Evolutionary conservation across 2,113 vertebrate genomes (phyloP).

Genomic region (human (Homo sapiens)): GRCh38 chr4:42241001-42241500

Average conservation of each 20-base stretch:
- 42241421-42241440: too few species aligned
- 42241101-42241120: not conserved
- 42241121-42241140: not conserved
- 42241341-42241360: not conserved
- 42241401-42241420: too few species aligned
- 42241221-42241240: not conserved
- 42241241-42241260: not conserved
- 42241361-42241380: not conserved
- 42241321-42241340: not conserved
- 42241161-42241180: not conserved
- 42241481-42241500: too few species aligned
- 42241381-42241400: too few species aligned
- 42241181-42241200: not conserved
- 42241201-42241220: not conserved
- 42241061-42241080: not conserved
- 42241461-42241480: too few species aligned
- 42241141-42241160: not conserved
- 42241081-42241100: not conserved
- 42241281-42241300: not conserved
- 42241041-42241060: not conserved
- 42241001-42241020: not conserved
- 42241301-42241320: not conserved
- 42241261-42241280: not conserved
- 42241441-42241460: too few species aligned
- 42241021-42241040: not conserved